phyloP scores from a whole-genome alignment of 1,140 invertebrate species.

The Cheumatopsyche charites region DNA sequence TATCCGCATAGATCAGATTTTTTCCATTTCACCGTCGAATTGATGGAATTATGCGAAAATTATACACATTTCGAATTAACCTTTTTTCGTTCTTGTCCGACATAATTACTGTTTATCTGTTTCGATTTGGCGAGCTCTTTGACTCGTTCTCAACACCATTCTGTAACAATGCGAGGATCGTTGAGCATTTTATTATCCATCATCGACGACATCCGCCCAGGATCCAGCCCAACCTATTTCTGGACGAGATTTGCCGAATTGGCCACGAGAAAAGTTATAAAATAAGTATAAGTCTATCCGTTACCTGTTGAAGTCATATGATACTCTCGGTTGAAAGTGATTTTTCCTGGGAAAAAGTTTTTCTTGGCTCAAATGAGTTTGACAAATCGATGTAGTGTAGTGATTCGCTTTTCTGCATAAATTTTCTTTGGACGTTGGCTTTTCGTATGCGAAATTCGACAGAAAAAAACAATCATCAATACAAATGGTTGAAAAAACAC shows the following conservation, averaged over 20 bases:
- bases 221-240: background rate
- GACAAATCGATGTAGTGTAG: too few relatives aligned
- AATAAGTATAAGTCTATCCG: too few relatives aligned
- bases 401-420: too few relatives aligned
- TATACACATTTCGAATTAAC: background rate
- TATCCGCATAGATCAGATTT: background rate
- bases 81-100: background rate
- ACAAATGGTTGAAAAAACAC: background rate
- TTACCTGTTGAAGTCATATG: too few relatives aligned
- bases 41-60: background rate
- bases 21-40: background rate
- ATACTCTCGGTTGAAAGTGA: too few relatives aligned
- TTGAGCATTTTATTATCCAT: background rate
- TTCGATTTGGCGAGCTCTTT: too few relatives aligned
- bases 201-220: background rate
- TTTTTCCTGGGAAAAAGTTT: too few relatives aligned
- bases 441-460: background rate
- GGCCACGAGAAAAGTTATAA: background rate
- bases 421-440: too few relatives aligned
- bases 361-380: too few relatives aligned
- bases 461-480: conserved; percentile 1
- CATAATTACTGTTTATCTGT: too few relatives aligned
- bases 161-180: background rate
- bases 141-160: background rate
- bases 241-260: background rate